These are phyloP conservation scores for Chlamydotis undulata DNA, from an alignment of 2,113 vertebrate genomes.

Conservation along the genomic window DNA sequence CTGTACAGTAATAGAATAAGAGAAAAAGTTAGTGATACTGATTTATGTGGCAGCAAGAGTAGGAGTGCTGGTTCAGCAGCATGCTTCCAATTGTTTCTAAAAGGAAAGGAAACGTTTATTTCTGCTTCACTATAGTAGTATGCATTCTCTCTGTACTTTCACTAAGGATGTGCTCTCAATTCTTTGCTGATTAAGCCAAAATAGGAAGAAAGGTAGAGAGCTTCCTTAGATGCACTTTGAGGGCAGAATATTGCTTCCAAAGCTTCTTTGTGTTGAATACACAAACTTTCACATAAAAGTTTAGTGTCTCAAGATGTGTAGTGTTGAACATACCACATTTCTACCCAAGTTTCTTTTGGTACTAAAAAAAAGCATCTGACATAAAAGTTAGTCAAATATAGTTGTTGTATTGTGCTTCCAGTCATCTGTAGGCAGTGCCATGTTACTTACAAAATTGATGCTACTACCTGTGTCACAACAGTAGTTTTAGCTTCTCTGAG, in stretches of 20 bases:
- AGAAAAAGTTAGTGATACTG: not conserved
- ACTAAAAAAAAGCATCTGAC: not conserved
- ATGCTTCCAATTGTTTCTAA: not conserved
- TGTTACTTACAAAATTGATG: not conserved
- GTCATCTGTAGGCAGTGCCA: not conserved
- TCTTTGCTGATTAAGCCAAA: not conserved
- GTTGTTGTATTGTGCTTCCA: not conserved
- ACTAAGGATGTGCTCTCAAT: not conserved
- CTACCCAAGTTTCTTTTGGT: not conserved
- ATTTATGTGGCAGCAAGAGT: not conserved
- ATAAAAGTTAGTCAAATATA: not conserved
- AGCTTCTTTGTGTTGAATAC: not conserved
- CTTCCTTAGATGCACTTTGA: not conserved
- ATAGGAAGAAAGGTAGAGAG: not conserved
- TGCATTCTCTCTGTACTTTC: not conserved
- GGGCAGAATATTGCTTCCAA: not conserved
- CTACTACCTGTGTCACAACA: accelerated
- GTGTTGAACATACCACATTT: not conserved
- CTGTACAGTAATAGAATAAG: not conserved
- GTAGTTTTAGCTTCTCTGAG: not conserved
- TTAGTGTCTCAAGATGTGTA: not conserved
- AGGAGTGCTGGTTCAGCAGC: not conserved
- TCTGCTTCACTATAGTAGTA: not conserved
- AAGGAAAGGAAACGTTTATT: not conserved
- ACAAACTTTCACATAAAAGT: not conserved